A percentile compares a stretch with the other conserved stretches of the same genome.
Evolutionary conservation across 2,797 vertebrate species (phyloP).

Genomic region (Dryobates pubescens): DNA sequence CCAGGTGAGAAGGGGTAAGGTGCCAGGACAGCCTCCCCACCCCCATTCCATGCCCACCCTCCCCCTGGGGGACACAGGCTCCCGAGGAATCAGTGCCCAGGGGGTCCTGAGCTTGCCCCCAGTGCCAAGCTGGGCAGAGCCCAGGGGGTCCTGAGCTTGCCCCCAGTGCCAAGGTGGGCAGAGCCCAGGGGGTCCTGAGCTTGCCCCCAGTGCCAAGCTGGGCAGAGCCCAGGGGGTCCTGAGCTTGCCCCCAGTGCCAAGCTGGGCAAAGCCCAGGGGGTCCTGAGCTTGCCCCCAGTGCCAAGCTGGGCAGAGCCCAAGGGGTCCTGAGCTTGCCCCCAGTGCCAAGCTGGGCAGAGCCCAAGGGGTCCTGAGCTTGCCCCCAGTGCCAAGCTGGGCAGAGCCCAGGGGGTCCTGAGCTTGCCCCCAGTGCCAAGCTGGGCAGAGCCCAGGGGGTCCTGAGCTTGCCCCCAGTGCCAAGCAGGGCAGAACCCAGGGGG

Average conservation of each 20-base stretch:
- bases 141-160: too few species aligned
- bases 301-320: conserved; percentile 58
- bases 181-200: neutral
- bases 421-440: conserved; percentile 44
- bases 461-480: conserved; percentile 32
- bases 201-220: neutral
- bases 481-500: neutral
- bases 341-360: neutral
- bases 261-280: neutral
- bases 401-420: too few species aligned
- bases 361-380: neutral
- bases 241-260: conserved; percentile 41
- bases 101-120: too few species aligned
- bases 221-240: conserved; percentile 51
- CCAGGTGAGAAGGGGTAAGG: neutral
- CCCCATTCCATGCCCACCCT: neutral
- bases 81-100: neutral
- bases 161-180: neutral
- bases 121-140: too few species aligned
- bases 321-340: conserved; percentile 24
- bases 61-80: neutral
- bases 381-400: conserved; percentile 50
- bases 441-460: neutral
- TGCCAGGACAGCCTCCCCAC: neutral
- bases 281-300: neutral